Evolutionary conservation across 2,113 vertebrate genomes (phyloP).

Genomic region (Nicator chloris): DNA sequence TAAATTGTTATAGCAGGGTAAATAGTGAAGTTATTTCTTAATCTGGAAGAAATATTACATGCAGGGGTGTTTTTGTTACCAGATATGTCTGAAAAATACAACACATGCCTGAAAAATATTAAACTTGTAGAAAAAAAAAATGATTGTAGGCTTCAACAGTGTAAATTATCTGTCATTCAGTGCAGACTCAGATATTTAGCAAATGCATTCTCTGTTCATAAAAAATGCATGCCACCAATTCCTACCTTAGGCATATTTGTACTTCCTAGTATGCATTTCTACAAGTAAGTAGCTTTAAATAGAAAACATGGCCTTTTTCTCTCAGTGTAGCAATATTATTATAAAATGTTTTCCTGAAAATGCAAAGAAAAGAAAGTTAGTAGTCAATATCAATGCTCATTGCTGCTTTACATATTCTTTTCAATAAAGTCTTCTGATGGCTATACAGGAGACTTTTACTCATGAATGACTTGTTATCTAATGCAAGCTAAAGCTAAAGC

Average conservation of each 20-base stretch:
- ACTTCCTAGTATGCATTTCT: background rate
- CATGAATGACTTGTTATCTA: background rate
- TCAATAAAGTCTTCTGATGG: background rate
- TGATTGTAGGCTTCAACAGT: background rate
- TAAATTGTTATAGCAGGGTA: background rate
- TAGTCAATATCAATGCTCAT: background rate
- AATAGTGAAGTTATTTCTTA: background rate
- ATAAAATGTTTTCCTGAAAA: background rate
- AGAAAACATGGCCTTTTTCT: background rate
- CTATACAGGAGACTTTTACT: background rate
- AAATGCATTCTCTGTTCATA: background rate
- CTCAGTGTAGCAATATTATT: background rate
- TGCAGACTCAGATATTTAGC: background rate
- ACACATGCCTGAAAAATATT: background rate
- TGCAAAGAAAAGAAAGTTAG: background rate
- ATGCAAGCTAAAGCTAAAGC: background rate
- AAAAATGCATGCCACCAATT: background rate
- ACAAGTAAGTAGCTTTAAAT: background rate
- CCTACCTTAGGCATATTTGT: background rate
- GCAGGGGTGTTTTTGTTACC: background rate
- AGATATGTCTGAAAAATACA: background rate
- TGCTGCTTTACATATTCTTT: background rate
- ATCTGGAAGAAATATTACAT: background rate
- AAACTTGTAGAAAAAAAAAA: background rate
- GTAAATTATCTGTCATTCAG: background rate